Evolutionary conservation across 35 echinoderm and acorn worm genomes (phyloP), one percentile per base, ranked within the genome.

Genomic region (Patiria miniata): DNA sequence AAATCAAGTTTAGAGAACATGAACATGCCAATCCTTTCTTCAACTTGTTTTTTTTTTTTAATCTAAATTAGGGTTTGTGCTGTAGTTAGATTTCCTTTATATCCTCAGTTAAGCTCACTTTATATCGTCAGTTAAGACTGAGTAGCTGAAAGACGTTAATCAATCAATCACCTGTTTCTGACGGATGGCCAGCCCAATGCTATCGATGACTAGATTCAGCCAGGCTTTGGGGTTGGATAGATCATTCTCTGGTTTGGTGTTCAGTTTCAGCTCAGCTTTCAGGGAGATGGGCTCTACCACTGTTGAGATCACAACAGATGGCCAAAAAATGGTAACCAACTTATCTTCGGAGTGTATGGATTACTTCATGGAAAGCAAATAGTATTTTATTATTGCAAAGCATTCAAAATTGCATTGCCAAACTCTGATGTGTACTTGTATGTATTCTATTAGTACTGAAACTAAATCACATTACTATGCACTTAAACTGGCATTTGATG

Each of bases 261-360:
- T 99, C 52, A 99, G 90, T 42, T 87, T 92, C 51, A 99, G 57
- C 83, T 99, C 92, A 21, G 96, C 96, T 78, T 99, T 83, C 8
- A 89, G 91, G 47, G 96, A 99, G 47, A 99, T 99, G 0, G 96
- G 96, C 78, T 92, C 89, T 36, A 99, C 90, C 78, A 85, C 84
- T 87, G 76, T 19, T 51, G 37, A 84, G 2, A 47, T 47, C 42
- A 47, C n/a, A 47, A 47, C 42, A 47, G 42, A 12, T 47, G 42
- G 42, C 12, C n/a, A 47, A 47, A 12, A 47, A 47, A 47, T 12
- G 4, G 42, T 47, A 47, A 47, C 42, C 12, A 36, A 7, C 7
- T 21, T 37, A 19, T 37, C 37, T 37, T 21, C 7, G 39, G 39
- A 40, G 73, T 21, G 56, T 33, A 18, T 37, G 9, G 4, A 76